A percentile compares a stretch with the other conserved stretches of the same genome.
Evolutionary conservation across 2,888 invertebrate species (phyloP).

Genomic region (Syrphus vitripennis): DNA sequence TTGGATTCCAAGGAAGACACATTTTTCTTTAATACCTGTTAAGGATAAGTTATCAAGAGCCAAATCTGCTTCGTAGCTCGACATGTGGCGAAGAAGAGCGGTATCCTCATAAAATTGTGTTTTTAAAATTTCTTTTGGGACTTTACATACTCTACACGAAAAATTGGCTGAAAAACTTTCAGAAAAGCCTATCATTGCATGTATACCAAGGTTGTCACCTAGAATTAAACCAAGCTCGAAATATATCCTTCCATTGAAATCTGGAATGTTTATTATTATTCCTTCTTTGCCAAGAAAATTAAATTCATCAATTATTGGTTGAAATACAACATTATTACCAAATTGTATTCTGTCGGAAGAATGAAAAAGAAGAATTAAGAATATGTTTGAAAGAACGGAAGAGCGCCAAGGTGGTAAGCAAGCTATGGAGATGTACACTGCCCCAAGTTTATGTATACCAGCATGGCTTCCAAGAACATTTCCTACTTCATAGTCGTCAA

Average conservation of each 20-base stretch:
- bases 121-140: background rate
- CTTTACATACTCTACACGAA: background rate
- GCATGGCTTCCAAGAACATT: background rate
- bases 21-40: background rate
- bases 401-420: constrained; percentile 1
- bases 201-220: background rate
- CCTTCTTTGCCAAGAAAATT: background rate
- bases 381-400: background rate
- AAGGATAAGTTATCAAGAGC: background rate
- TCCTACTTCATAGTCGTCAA: constrained; percentile 1
- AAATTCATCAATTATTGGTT: background rate
- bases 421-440: background rate
- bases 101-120: background rate
- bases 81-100: background rate
- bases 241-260: background rate
- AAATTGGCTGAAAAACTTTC: background rate
- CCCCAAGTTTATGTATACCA: background rate
- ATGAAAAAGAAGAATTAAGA: background rate
- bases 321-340: background rate
- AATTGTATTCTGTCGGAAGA: background rate
- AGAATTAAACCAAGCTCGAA: background rate
- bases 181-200: background rate
- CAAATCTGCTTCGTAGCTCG: background rate
- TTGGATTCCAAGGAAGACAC: background rate
- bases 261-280: background rate